Evolutionary conservation across 2,888 invertebrate genomes (phyloP), one percentile per base, ranked within the genome.

Genomic region (Cephus sareptanus): DNA sequence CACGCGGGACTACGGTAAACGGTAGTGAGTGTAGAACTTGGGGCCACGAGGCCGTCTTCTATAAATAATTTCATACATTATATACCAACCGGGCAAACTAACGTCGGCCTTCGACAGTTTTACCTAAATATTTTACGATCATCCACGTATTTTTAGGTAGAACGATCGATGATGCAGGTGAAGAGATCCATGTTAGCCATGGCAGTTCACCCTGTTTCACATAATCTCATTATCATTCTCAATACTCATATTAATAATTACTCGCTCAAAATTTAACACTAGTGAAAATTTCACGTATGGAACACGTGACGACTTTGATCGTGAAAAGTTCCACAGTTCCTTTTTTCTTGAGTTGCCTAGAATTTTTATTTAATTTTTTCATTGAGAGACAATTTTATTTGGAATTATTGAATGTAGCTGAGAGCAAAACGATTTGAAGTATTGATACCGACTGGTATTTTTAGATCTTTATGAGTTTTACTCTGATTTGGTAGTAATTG

Each of bases 61-160:
- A 90, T 89, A 89, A 90, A 90, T 90, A 90, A 86, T 86, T 85
- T 84, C 81, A 86, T 83, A 82, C 86, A 83, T 82, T 84, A 83
- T 82, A 82, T 73, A 76, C 77, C 75, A 23, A 73, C 34, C 77
- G 71, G 37, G 69, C 40, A 71, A 81, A 82, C 76, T 73, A 78
- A 80, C 78, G 80, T 75, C 80, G 79, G 79, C 81, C 80, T 79
- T 82, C 37, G 56, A 13, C 69, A 73, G 76, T 76, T 81, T 82
- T 79, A 76, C 77, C 79, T 77, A 73, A 82, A 83, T 81, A 84
- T 83, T 80, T 81, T 81, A 73, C 77, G 78, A 69, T 78, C 74
- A 82, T 77, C 82, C 81, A 78, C 77, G 78, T 77, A 73, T 69
- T 79, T 78, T 74, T 33, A 73, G 69, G 71, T 34, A 34, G 6